Evolutionary conservation across 2,113 vertebrate species (phyloP).

Genomic region (Panthera leo): DNA sequence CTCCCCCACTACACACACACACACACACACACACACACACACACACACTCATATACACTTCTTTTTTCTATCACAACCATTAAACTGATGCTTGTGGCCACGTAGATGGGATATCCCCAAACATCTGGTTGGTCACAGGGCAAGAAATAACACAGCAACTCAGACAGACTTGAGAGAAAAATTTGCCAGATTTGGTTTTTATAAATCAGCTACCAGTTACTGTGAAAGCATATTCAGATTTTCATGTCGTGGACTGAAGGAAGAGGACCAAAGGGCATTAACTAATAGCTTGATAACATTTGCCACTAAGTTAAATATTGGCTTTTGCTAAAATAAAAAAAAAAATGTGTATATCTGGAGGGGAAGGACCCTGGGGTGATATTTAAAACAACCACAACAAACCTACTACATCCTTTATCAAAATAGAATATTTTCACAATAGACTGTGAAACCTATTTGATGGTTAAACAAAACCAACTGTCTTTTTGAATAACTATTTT

Average conservation of each 20-base stretch:
- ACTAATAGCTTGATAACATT: slow-evolving; percentile 24
- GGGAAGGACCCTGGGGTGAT: not conserved
- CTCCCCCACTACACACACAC: not conserved
- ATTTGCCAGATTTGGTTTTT: slow-evolving; percentile 34
- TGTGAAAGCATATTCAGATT: slow-evolving; percentile 15
- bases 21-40: not conserved
- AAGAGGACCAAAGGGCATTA: slow-evolving; percentile 56
- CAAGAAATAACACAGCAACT: not conserved
- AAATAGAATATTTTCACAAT: slow-evolving; percentile 51
- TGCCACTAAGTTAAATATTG: slow-evolving; percentile 49
- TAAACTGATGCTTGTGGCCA: slow-evolving; percentile 42
- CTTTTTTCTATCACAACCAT: slow-evolving; percentile 57
- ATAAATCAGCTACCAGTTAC: slow-evolving; percentile 33
- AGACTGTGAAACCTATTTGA: not conserved
- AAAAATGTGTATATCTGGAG: not conserved
- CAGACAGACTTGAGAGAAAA: slow-evolving; percentile 47
- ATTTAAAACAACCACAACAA: slow-evolving; percentile 37
- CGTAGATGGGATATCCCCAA: not conserved
- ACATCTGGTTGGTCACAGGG: slow-evolving; percentile 23
- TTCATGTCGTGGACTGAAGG: slow-evolving; percentile 22
- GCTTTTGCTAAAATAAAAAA: slow-evolving; percentile 50
- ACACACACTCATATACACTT: not conserved
- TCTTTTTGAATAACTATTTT: slow-evolving; percentile 18
- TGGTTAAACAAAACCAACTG: slow-evolving; percentile 43
- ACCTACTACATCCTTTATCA: slow-evolving; percentile 48